Conservation (phyloP, 2,888 invertebrate species). For the Cheilosia scutellata region DNA sequence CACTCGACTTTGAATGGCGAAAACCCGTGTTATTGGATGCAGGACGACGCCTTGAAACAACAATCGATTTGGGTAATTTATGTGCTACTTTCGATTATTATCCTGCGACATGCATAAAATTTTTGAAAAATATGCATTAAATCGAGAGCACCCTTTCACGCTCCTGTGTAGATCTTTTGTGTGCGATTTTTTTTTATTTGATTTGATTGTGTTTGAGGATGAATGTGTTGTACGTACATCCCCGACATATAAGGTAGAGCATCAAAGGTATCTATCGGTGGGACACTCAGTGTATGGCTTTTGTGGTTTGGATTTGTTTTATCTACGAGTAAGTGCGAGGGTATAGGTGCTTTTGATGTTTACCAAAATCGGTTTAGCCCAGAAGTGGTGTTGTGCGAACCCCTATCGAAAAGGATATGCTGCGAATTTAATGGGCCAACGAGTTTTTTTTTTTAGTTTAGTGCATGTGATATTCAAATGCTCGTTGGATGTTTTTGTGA, state of each 20-base stretch:
- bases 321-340: slow-evolving; percentile 20
- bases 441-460: not conserved
- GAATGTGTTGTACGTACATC: slow-evolving; percentile 51
- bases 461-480: slow-evolving; percentile 60
- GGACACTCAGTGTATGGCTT: slow-evolving; percentile 49
- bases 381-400: slow-evolving; percentile 33
- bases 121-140: slow-evolving; percentile 72
- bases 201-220: slow-evolving; percentile 65
- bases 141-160: slow-evolving; percentile 73
- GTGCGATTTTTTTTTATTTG: slow-evolving; percentile 36
- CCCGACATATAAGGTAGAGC: slow-evolving; percentile 34
- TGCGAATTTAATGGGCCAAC: slow-evolving; percentile 57
- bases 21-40: slow-evolving; percentile 72
- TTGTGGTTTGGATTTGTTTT: slow-evolving; percentile 69
- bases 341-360: slow-evolving; percentile 28
- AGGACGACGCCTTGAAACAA: slow-evolving; percentile 72
- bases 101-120: slow-evolving; percentile 73
- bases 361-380: slow-evolving; percentile 17
- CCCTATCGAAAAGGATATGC: slow-evolving; percentile 45
- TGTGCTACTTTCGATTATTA: slow-evolving; percentile 75
- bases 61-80: slow-evolving; percentile 75
- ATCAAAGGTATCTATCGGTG: slow-evolving; percentile 24
- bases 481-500: slow-evolving; percentile 59
- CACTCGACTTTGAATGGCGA: slow-evolving; percentile 64
- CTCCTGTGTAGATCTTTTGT: slow-evolving; percentile 26